These are phyloP conservation scores for Stenolophus ochropezus DNA, from an alignment of 2,888 invertebrate species.

Conservation along the genomic window DNA sequence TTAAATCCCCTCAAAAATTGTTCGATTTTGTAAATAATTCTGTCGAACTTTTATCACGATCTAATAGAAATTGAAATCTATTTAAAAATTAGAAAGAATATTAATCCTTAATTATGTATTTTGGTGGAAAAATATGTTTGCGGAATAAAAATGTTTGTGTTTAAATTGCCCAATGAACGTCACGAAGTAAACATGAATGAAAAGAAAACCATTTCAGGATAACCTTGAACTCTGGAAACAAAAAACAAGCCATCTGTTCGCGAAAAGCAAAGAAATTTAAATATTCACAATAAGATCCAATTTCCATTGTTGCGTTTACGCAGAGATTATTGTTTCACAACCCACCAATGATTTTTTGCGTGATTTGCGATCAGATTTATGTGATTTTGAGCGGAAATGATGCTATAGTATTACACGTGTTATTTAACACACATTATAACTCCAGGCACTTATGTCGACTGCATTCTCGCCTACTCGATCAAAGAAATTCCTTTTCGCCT, in stretches of 20 bases:
- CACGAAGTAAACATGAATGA: constrained; percentile 29
- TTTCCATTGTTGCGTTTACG: constrained; percentile 14
- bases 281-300: background rate
- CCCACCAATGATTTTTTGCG: constrained; percentile 7
- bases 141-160: background rate
- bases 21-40: too few species aligned
- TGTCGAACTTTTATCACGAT: too few species aligned
- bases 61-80: too few species aligned
- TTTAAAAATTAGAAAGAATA: constrained; percentile 32
- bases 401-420: constrained; percentile 39
- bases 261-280: constrained; percentile 35
- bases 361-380: constrained; percentile 40
- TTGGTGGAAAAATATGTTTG: constrained; percentile 1
- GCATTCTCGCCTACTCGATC: constrained; percentile 42
- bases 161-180: constrained; percentile 10
- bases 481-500: constrained; percentile 43
- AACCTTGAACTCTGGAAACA: constrained; percentile 50
- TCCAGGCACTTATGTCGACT: constrained; percentile 19
- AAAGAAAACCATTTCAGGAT: constrained; percentile 54
- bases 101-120: too few species aligned
- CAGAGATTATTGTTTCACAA: background rate
- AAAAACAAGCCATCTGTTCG: constrained; percentile 54
- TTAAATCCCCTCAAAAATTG: too few species aligned
- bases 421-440: constrained; percentile 45
- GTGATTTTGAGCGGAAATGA: constrained; percentile 41